Base-by-base conservation (phyloP, 2,888 invertebrate species). In the Ormyrus pomaceus region DNA sequence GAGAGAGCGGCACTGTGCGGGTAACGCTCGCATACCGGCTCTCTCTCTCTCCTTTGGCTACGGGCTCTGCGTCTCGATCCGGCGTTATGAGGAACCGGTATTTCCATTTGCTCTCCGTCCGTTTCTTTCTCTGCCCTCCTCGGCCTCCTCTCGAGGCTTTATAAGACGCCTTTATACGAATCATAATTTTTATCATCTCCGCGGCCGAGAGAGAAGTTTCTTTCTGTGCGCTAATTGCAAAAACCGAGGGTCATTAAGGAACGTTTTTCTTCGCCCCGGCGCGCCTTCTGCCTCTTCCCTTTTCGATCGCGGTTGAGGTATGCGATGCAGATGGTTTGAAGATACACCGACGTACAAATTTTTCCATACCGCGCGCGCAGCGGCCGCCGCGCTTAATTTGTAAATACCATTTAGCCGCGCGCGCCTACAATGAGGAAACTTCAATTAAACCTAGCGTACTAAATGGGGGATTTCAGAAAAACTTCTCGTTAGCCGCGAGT, bases 171-270 rank as follows among this genome's bases (percentile, higher is more conserved):
- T 81, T 76, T 79, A 79, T 81, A 77, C 76, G 79, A 79, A 73
- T 82, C 79, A 76, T 82, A 79, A 82, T 82, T 82, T 82, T 82
- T 82, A 79, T 82, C 76, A 82, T 82, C 79, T 82, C 64, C 48
- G 34, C 34, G 34, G 34, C 34, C n/a, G 61, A 11, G 51, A 13
- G 78, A n/a, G 58, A 11, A 59, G 19, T 59, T 78, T 64, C 76
- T 79, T 79, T 82, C 76, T 76, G 64, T 59, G 9, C 51, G 76
- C 79, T 79, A 82, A 82, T 82, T 82, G 79, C 81, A 82, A 82
- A 79, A 82, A 79, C 79, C 66, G 68, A 66, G 59, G 50, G 53
- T 82, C 79, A 79, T 82, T 82, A 82, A 79, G 76, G n/a, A 13
- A 51, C 55, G 59, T 73, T 74, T 71, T 71, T 71, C 61, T 61